These are phyloP conservation scores for Sycobia sp. DNA, from an alignment of 1,140 invertebrate species.

Conservation along the genomic window DNA sequence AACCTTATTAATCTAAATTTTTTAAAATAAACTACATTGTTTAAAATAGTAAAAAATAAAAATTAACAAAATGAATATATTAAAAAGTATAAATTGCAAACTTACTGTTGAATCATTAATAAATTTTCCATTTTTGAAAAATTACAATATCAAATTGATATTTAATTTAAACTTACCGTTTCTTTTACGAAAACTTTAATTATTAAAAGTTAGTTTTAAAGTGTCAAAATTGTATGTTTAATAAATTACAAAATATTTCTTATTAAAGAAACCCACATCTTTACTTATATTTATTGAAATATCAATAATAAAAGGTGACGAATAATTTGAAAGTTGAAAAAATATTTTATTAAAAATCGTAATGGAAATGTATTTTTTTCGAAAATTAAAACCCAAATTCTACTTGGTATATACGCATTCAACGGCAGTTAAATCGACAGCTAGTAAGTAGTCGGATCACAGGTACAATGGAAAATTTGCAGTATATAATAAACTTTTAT, in stretches of 20 bases:
- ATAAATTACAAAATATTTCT: background rate
- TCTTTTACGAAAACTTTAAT: constrained; percentile 14
- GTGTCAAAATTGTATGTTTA: constrained; percentile 4
- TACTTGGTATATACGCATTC: no score
- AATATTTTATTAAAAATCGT: background rate
- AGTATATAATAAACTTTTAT: no score
- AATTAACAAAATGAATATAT: constrained; percentile 32
- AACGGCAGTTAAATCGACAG: no score
- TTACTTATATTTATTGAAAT: no score
- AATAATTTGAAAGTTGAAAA: no score
- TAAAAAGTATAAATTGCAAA: constrained; percentile 21
- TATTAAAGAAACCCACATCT: background rate
- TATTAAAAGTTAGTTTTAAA: constrained; percentile 15
- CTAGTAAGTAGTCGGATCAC: no score
- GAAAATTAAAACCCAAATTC: no score
- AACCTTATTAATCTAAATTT: constrained; percentile 27
- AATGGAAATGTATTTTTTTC: background rate
- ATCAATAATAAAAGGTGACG: constrained; percentile 9
- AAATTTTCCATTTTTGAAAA: constrained; percentile 18
- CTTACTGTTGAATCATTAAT: constrained; percentile 29
- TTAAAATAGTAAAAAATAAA: constrained; percentile 27
- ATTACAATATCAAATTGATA: constrained; percentile 21
- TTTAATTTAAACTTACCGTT: constrained; percentile 32
- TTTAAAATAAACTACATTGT: constrained; percentile 17
- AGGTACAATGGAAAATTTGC: background rate